phyloP scores from a whole-genome alignment of 1,140 invertebrate genomes.

The Antheraea mylitta region DNA sequence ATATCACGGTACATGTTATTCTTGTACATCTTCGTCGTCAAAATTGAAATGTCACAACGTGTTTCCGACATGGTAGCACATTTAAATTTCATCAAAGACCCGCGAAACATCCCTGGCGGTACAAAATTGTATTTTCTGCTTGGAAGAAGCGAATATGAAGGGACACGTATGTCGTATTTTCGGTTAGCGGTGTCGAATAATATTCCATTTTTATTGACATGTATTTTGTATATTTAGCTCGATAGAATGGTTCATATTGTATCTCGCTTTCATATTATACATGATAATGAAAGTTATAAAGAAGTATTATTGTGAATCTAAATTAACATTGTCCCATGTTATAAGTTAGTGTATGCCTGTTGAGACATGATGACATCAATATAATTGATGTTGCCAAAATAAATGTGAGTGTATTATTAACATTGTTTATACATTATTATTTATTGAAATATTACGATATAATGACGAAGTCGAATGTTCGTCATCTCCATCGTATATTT shows the following conservation, averaged over 20 bases:
- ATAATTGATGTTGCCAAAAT: background rate
- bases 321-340: background rate
- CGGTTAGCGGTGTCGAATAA: slow-evolving; percentile 17
- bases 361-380: too few relatives aligned
- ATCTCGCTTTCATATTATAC: background rate
- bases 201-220: slow-evolving; percentile 24
- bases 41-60: slow-evolving; percentile 40
- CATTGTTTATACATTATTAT: too few relatives aligned
- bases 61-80: slow-evolving; percentile 23
- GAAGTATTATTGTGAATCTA: background rate
- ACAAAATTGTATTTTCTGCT: slow-evolving; percentile 44
- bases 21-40: background rate
- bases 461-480: too few relatives aligned
- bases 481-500: too few relatives aligned
- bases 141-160: slow-evolving; percentile 31
- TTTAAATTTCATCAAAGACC: slow-evolving; percentile 47
- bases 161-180: slow-evolving; percentile 27
- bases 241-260: background rate
- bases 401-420: too few relatives aligned
- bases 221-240: slow-evolving; percentile 2
- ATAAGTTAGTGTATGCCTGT: too few relatives aligned
- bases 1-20: background rate
- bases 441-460: too few relatives aligned
- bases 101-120: slow-evolving; percentile 23
- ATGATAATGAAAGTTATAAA: too few relatives aligned